Conservation (phyloP, 2,113 vertebrate species). For the Typhlomys cinereus region DNA sequence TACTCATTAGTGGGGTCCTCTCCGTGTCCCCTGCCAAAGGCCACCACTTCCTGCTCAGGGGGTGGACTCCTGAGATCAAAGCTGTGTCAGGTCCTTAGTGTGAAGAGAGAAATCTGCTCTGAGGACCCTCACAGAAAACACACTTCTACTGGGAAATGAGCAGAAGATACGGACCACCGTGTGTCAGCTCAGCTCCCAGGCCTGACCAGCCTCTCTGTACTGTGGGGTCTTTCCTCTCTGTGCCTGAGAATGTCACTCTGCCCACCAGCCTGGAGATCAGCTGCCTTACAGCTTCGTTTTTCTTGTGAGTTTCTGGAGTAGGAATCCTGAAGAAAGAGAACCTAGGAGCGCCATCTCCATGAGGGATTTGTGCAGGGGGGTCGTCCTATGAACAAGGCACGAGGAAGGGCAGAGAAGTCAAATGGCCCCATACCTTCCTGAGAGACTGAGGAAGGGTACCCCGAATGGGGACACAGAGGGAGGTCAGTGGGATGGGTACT, state of each 20-base stretch:
- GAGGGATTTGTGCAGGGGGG: too few species aligned
- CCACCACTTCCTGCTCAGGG: neutral
- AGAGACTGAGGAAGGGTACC: too few species aligned
- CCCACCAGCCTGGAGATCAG: neutral
- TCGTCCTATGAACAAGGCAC: too few species aligned
- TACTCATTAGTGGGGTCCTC: neutral
- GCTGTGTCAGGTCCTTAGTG: neutral
- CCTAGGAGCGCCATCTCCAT: too few species aligned
- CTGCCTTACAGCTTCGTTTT: neutral
- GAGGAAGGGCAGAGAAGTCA: too few species aligned
- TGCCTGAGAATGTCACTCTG: neutral
- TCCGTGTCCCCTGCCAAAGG: neutral
- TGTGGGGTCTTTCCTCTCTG: neutral
- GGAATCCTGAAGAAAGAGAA: neutral
- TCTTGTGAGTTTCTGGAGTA: neutral
- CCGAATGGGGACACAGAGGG: too few species aligned
- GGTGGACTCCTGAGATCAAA: constrained; percentile 52
- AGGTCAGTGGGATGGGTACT: too few species aligned
- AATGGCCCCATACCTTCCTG: too few species aligned
- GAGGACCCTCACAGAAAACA: neutral
- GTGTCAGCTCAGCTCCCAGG: neutral
- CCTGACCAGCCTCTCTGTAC: neutral
- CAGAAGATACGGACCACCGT: neutral
- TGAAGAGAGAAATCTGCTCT: constrained; percentile 53
- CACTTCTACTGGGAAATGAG: neutral